These are phyloP conservation scores for Polyploca ridens DNA, from an alignment of 2,888 invertebrate species.

Conservation along the genomic window DNA sequence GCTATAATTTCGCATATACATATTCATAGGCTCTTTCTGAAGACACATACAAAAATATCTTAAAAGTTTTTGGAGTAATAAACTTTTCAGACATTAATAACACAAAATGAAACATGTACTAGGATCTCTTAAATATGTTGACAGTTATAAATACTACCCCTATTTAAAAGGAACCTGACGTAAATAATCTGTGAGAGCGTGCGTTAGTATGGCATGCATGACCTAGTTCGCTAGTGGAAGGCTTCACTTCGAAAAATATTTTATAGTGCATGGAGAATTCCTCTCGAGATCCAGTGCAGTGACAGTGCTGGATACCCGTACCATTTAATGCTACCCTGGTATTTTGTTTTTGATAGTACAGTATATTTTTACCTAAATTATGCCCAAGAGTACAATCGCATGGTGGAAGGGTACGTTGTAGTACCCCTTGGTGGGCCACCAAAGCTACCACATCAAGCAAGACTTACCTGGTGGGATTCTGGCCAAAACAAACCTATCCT, in stretches of 20 bases:
- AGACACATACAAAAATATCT: no score
- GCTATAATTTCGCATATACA: background rate
- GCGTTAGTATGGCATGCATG: background rate
- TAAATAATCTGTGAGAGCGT: slow-evolving; percentile 6
- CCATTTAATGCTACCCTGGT: slow-evolving; percentile 6
- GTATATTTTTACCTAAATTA: no score
- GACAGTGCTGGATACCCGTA: background rate
- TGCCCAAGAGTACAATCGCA: no score
- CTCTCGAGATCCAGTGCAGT: slow-evolving; percentile 2
- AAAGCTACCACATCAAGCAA: no score
- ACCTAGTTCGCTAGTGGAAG: slow-evolving; percentile 7
- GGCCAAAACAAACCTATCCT: no score
- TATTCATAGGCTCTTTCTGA: no score
- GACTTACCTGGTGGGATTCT: no score
- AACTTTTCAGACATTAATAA: background rate
- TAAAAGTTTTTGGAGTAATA: no score
- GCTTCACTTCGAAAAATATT: slow-evolving; percentile 8
- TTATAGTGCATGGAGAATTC: slow-evolving; percentile 4
- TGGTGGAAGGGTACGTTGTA: no score
- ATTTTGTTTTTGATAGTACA: no score
- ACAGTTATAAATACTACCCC: background rate
- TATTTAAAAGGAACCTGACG: slow-evolving; percentile 4
- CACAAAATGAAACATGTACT: background rate
- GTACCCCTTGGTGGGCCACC: no score
- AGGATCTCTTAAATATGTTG: background rate